phyloP scores from a whole-genome alignment of 2,113 vertebrate species.

The Aptenodytes patagonicus region DNA sequence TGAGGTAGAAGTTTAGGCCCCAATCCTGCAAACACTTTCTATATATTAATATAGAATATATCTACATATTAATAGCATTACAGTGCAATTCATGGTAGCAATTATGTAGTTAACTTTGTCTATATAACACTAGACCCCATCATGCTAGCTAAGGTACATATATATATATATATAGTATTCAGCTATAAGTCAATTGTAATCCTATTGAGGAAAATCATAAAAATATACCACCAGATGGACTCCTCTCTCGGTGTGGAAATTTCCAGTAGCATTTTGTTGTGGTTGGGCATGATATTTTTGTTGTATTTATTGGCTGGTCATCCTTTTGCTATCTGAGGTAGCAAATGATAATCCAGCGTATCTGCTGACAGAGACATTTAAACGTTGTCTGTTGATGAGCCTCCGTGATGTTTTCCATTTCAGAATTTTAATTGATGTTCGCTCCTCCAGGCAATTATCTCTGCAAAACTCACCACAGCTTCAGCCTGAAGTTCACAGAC shows the following conservation, averaged over 20 bases:
- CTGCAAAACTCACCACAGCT: neutral
- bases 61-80: neutral
- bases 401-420: neutral
- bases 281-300: neutral
- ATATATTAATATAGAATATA: neutral
- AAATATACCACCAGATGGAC: neutral
- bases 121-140: neutral
- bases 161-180: neutral
- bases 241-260: neutral
- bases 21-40: neutral
- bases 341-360: neutral
- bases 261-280: neutral
- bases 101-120: neutral
- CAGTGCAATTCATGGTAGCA: neutral
- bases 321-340: neutral
- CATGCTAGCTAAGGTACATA: neutral
- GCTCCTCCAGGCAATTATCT: neutral
- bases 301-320: neutral
- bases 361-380: neutral
- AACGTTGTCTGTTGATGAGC: neutral
- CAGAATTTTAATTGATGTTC: conserved; percentile 32
- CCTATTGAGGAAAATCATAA: neutral
- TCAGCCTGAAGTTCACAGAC: neutral
- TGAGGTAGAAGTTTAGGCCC: neutral
- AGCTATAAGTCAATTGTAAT: neutral